Evolutionary conservation across 2,888 invertebrate species (phyloP).

Genomic region (Hydroisotoma schaefferi): DNA sequence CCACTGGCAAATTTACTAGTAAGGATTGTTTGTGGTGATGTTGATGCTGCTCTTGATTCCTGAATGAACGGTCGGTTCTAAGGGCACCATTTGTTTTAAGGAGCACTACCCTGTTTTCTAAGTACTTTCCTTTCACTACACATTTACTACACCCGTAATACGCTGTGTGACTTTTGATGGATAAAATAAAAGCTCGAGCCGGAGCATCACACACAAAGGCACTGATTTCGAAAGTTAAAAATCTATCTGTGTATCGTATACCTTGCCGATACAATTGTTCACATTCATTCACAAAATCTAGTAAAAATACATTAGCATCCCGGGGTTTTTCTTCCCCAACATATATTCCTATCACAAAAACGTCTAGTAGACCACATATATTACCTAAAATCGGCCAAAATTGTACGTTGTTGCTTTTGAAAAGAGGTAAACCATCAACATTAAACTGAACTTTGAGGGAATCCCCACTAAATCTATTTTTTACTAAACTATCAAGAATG

Average conservation of each 20-base stretch:
- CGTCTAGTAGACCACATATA: not conserved
- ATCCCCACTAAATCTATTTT: too few species aligned
- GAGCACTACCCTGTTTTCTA: not conserved
- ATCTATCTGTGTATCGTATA: too few species aligned
- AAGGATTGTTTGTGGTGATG: conserved; percentile 10
- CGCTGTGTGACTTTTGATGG: conserved; percentile 9
- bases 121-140: conserved; percentile 8
- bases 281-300: conserved; percentile 1
- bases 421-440: conserved; percentile 7
- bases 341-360: conserved; percentile 12
- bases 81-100: not conserved
- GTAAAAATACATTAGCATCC: not conserved
- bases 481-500: not conserved
- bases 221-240: too few species aligned
- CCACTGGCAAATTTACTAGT: not conserved
- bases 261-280: too few species aligned
- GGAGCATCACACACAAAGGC: too few species aligned
- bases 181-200: conserved; percentile 17
- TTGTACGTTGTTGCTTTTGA: not conserved
- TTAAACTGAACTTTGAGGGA: conserved; percentile 8
- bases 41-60: not conserved
- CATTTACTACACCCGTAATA: conserved; percentile 13
- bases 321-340: conserved; percentile 2
- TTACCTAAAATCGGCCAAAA: conserved; percentile 14
- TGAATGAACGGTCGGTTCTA: conserved; percentile 7